Evolutionary conservation across 2,888 invertebrate species (phyloP), one percentile per base, ranked within the genome.

Genomic region (Glyphotaelius pellucidus): DNA sequence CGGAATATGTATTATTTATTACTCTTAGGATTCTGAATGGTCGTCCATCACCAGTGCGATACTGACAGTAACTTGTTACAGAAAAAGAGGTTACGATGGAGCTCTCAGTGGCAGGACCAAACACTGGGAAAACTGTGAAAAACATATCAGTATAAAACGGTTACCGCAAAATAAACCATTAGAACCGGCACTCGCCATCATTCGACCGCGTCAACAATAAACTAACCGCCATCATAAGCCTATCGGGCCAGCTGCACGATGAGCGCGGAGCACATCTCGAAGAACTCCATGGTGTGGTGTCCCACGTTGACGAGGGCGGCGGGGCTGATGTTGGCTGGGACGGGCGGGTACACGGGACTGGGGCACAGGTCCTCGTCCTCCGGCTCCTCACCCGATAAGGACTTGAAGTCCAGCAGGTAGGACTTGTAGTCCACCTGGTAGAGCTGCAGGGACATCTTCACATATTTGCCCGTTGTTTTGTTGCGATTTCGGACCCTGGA

Each of bases 341-440:
- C 94, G n/a, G 94, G 93, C 25, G 80, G 88, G 81, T 91, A 4
- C 19, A 93, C 94, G 25, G 3, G 95, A 80, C 92, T 92, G 32
- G 92, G 93, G 81, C 47, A 94, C 93, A 9, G 95, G 94, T 95
- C 95, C 90, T 95, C 95, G 38, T 95, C 95, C 90, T 97, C 97
- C 91, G 97, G 97, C 94, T 97, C 97, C 94, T 98, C 98, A 83
- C 97, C 98, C 1, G 97, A 97, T n/a, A 98, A 95, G 92, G 99
- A 99, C 95, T 99, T 99, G 95, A 99, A 99, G 96, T 99, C 99
- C 85, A 99, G 96, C 88, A 99, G 96, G 95, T 99, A 99, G 94
- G 99, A 99, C 95, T 99, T 99, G 95, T 99, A 98, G 95, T 99
- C 99, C 79, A 99, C 99, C 96, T 99, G 99, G 95, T 99, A 99